A percentile compares a stretch with the other conserved stretches of the same genome.
Evolutionary conservation across 53 echinoderm and acorn worm species (phyloP).

Genomic region (Crossaster papposus): DNA sequence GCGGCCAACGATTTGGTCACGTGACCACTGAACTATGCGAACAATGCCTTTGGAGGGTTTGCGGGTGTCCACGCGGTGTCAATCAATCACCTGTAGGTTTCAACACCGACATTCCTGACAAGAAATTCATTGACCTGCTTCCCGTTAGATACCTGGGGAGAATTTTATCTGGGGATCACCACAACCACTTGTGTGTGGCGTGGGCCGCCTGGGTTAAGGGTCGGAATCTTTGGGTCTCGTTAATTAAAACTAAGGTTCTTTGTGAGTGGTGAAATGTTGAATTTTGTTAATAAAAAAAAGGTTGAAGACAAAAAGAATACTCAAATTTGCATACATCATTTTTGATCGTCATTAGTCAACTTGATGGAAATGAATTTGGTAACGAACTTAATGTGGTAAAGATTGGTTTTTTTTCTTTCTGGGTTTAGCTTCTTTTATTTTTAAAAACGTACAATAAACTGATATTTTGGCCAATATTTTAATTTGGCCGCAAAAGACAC

Average conservation of each 20-base stretch:
- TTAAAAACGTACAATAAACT: neutral
- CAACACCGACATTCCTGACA: constrained; percentile 47
- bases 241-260: no score
- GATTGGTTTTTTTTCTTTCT: no score
- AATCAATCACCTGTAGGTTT: constrained; percentile 64
- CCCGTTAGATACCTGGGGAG: constrained; percentile 36
- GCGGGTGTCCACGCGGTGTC: constrained; percentile 50
- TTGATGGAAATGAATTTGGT: no score
- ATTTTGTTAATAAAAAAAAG: no score
- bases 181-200: constrained; percentile 30
- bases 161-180: constrained; percentile 3
- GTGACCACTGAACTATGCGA: constrained; percentile 46
- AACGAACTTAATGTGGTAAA: no score
- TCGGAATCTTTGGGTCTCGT: no score
- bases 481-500: constrained; percentile 17
- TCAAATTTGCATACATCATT: no score
- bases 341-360: no score
- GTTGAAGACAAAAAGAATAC: no score
- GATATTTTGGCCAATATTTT: neutral
- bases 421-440: no score
- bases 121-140: constrained; percentile 73
- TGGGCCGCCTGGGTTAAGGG: no score
- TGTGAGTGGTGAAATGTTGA: no score
- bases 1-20: constrained; percentile 49
- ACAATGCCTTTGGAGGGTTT: constrained; percentile 49